phyloP scores from a whole-genome alignment of 2,888 invertebrate genomes.

The Drosophila cracens region DNA sequence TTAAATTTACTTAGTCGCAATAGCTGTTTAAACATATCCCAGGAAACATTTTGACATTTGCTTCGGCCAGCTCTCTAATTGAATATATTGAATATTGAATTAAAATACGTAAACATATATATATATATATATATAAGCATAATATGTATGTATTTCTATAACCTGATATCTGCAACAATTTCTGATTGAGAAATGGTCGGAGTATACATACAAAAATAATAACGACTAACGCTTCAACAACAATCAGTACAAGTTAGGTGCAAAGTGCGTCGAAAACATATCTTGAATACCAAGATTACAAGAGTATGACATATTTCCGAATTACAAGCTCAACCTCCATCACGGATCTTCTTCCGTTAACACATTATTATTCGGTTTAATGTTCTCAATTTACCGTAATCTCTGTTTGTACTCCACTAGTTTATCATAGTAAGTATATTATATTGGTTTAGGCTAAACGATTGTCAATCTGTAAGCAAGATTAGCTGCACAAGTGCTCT shows the following conservation, averaged over 20 bases:
- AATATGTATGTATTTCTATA: neutral
- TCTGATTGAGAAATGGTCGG: neutral
- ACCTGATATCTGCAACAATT: neutral
- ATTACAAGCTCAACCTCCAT: neutral
- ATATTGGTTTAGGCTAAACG: too few relatives aligned
- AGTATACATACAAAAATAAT: neutral
- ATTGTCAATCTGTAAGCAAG: too few relatives aligned
- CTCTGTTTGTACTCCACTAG: neutral
- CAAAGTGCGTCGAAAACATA: constrained; percentile 26
- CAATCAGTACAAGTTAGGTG: constrained; percentile 10
- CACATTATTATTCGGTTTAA: neutral
- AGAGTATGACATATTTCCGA: constrained; percentile 24
- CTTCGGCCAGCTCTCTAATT: constrained; percentile 13
- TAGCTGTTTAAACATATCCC: constrained; percentile 40
- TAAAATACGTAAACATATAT: neutral
- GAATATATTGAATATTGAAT: constrained; percentile 1
- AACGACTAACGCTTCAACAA: neutral
- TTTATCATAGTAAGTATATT: neutral
- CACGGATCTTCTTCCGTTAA: constrained; percentile 3
- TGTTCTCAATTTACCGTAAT: neutral
- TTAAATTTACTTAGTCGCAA: constrained; percentile 47
- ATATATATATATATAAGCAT: neutral
- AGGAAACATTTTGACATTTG: constrained; percentile 67
- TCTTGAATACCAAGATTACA: constrained; percentile 22
- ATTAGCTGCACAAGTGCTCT: too few relatives aligned